Evolutionary conservation across 2,797 vertebrate species (phyloP), one percentile per base, ranked within the genome.

Genomic region (Aplochiton taeniatus): DNA sequence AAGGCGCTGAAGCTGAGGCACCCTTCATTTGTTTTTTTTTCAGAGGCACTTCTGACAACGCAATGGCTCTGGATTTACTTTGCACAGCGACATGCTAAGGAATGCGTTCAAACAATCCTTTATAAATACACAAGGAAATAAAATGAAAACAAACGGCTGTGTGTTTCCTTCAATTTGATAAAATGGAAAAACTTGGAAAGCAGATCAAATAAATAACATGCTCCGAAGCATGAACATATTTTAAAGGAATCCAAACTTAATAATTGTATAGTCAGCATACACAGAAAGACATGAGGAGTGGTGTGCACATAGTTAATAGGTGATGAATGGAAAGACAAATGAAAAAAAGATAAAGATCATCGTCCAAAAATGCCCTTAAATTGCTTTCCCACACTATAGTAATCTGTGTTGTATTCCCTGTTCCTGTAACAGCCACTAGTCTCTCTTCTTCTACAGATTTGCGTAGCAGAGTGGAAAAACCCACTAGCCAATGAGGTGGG

Each of bases 171-270:
- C 49, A n/a, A 75, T 68, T 72, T 61, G 61, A n/a, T 78, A 77
- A 87, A 85, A 88, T 49, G 61, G 20, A 67, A 79, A 72, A 66
- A 67, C 68, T 64, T 31, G 18, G 58, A 73, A 75, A 73, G 79
- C 66, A 66, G 81, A 61, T 58, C 78, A 84, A 89, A 90, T 89
- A 89, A 89, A 90, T 88, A 83, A 72, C 59, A 61, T 75, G 69
- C 57, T 65, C 85, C 81, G 70, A 81, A 74, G 56, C 76, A 81
- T 70, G 87, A 85, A 87, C 80, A 31, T 42, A 13, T 31, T 31
- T 31, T 18, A 1, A 49, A 76, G 77, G 65, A 65, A 55, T 69
- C 70, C 56, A 79, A 72, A 83, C 65, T 44, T 77, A 19, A 57
- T 50, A 7, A 66, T 74, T 19, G 19, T 62, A 57, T 18, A 54